Evolutionary conservation across 37 sponge, comb jelly and placozoan genomes (phyloP), one percentile per base, ranked within the genome.

Genomic region (Chondrosia reniformis): DNA sequence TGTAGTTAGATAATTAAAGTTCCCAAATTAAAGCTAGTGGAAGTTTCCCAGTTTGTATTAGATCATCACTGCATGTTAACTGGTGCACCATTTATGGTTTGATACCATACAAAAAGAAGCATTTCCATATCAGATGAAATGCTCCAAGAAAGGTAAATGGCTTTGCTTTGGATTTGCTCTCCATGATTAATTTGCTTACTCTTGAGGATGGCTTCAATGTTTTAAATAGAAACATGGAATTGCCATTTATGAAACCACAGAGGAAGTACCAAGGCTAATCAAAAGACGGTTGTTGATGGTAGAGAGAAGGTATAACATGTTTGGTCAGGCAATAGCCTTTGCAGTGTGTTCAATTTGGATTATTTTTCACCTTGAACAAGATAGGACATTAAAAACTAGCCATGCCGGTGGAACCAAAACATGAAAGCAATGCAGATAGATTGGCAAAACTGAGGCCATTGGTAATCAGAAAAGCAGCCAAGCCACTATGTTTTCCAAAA

Each of bases 381-480:
- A 56, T 33, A 39, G 27, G 76, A 75, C 76, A 12, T 43, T 75
- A 17, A 55, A 49, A 33, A 75, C 56, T 22, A 55, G 76, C 56
- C 76, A 49, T 10, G 76, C 49, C 19, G 27, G 54, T 43, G 55
- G 78, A 25, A 55, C 59, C 40, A 77, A 62, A 77, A 61, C 22
- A 56, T 61, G 78, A 10, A 77, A 63, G 42, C 6, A 77, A 77
- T 55, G 78, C 78, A 17, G 78, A 77, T 52, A 62, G 62, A 25
- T 33, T 36, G 4, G 42, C 57, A 32, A 77, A 77, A 55, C n/a
- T 77, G 36, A 77, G 32, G 63, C 78, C 78, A 24, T 77, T 77
- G 43, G 78, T 77, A 21, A 77, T 77, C 31, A 62, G 78, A 59
- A 77, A 59, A 77, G 17, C 78, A 33, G 62, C 78, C 6, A 41